Evolutionary conservation across 1,140 invertebrate species (phyloP).

Genomic region (Bradysia coprophila): DNA sequence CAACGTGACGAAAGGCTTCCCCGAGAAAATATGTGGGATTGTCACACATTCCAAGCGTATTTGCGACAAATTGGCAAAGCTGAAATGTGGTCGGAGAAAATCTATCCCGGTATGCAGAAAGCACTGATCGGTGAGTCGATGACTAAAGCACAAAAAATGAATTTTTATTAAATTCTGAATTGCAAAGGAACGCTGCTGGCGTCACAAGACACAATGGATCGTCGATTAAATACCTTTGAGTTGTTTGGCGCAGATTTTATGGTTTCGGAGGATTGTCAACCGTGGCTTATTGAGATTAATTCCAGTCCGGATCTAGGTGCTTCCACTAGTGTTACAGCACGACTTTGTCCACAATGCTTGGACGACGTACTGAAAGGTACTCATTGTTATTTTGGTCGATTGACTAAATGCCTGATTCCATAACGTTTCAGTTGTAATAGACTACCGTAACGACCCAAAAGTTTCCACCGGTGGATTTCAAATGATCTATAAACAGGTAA

Average conservation of each 20-base stretch:
- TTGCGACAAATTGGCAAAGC: constrained; percentile 49
- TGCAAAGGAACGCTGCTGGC: constrained; percentile 71
- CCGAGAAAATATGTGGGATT: constrained; percentile 71
- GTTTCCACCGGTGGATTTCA: constrained; percentile 77
- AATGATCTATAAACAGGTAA: constrained; percentile 59
- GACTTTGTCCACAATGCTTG: constrained; percentile 68
- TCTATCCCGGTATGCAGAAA: constrained; percentile 81
- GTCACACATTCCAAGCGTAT: constrained; percentile 55
- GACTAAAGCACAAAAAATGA: no score
- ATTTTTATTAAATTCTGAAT: no score
- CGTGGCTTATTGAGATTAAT: constrained; percentile 91
- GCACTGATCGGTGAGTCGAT: constrained; percentile 70
- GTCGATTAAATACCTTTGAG: constrained; percentile 77
- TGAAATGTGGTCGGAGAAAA: constrained; percentile 57
- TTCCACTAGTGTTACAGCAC: constrained; percentile 71
- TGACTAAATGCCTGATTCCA: no score
- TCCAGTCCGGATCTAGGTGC: constrained; percentile 80
- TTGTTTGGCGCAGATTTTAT: constrained; percentile 90
- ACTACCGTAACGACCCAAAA: constrained; percentile 52
- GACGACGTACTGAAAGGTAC: constrained; percentile 87
- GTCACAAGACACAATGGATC: constrained; percentile 71
- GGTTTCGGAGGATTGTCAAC: constrained; percentile 70
- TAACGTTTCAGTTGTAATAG: constrained; percentile 58
- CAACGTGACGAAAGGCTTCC: constrained; percentile 54
- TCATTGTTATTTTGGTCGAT: constrained; percentile 5